Conservation (phyloP, 1,140 invertebrate genomes). For the Drosophila takahashii region DNA sequence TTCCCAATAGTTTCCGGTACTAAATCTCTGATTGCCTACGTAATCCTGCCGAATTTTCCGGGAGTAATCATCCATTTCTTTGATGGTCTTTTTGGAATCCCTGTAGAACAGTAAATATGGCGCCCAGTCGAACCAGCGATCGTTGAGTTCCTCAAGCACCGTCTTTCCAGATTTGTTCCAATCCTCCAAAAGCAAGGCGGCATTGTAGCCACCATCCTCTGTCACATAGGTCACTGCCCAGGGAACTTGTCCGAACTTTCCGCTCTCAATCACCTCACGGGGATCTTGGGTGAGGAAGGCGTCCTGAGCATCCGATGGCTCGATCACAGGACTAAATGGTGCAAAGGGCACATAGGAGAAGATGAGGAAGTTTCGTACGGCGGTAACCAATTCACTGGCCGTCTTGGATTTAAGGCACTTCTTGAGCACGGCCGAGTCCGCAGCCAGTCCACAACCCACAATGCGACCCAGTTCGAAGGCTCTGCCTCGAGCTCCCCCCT, state of each 20-base stretch:
- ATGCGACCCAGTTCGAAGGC: constrained; percentile 86
- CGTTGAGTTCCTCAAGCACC: constrained; percentile 42
- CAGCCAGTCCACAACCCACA: constrained; percentile 86
- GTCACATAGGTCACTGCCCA: constrained; percentile 86
- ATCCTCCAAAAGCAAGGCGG: constrained; percentile 64
- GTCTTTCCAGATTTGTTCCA: constrained; percentile 3
- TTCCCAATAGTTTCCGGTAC: constrained; percentile 43
- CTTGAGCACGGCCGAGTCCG: constrained; percentile 84
- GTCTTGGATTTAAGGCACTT: constrained; percentile 86
- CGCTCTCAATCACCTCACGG: constrained; percentile 85
- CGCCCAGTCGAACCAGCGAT: constrained; percentile 57
- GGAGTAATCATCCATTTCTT: constrained; percentile 51
- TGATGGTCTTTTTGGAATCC: constrained; percentile 30
- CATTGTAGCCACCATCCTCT: constrained; percentile 86
- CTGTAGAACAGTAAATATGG: constrained; percentile 59
- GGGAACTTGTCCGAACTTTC: constrained; percentile 85
- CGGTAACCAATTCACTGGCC: constrained; percentile 66
- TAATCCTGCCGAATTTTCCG: constrained; percentile 39
- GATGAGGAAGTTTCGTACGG: constrained; percentile 57
- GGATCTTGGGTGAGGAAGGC: constrained; percentile 86
- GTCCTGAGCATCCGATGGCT: constrained; percentile 59
- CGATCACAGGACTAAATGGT: constrained; percentile 87
- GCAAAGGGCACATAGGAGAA: constrained; percentile 87
- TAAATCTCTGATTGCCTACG: constrained; percentile 47
- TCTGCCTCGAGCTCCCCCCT: constrained; percentile 86